Conservation (phyloP, 2,888 invertebrate species). For the Ophion obscuratus region DNA sequence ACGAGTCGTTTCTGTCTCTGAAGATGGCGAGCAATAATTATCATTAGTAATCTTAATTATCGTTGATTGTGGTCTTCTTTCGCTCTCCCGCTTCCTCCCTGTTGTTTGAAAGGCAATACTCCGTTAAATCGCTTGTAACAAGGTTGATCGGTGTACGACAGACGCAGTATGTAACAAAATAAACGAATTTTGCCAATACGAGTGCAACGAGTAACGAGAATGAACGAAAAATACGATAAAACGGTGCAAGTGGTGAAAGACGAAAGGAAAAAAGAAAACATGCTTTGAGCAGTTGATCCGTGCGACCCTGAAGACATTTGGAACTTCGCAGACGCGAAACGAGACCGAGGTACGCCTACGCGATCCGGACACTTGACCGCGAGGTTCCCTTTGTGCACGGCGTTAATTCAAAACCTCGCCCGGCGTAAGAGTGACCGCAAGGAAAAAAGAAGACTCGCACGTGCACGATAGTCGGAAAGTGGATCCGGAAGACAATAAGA, state of each 20-base stretch:
- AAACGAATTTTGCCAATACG: neutral
- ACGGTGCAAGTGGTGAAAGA: conserved; percentile 6
- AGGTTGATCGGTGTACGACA: conserved; percentile 8
- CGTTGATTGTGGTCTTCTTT: conserved; percentile 28
- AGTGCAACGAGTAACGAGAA: conserved; percentile 23
- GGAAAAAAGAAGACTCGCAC: conserved; percentile 7
- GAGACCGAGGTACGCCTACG: conserved; percentile 73
- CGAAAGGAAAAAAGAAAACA: conserved; percentile 33
- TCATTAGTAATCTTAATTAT: conserved; percentile 51
- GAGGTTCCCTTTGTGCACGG: conserved; percentile 65
- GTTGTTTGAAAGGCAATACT: neutral
- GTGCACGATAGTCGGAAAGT: conserved; percentile 48
- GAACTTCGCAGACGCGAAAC: conserved; percentile 73
- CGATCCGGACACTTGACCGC: conserved; percentile 77
- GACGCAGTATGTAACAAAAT: neutral
- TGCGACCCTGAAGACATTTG: conserved; percentile 75
- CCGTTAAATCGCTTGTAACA: conserved; percentile 30
- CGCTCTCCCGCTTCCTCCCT: neutral
- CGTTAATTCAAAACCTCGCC: conserved; percentile 67
- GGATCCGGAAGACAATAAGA: conserved; percentile 56
- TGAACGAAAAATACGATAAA: neutral
- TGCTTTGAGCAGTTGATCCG: conserved; percentile 78
- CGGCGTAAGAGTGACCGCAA: conserved; percentile 29
- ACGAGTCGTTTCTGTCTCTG: conserved; percentile 36
- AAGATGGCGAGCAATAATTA: conserved; percentile 25